These are phyloP conservation scores for Nilaparvata lugens DNA, from an alignment of 1,140 invertebrate species.

Conservation along the genomic window DNA sequence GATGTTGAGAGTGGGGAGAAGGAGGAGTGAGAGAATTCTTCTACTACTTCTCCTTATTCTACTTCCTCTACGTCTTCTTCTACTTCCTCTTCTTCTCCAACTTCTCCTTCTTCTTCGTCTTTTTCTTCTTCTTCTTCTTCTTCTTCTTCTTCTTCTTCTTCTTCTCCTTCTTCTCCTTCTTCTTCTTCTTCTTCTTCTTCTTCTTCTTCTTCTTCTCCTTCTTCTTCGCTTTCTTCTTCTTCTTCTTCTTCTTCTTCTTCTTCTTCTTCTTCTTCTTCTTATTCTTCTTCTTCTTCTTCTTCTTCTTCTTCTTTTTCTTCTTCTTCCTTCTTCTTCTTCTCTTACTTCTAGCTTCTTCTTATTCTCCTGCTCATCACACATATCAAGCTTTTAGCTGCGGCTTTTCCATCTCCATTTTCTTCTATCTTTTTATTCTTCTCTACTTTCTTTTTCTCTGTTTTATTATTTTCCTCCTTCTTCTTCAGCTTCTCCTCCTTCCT, in stretches of 20 bases:
- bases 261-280: not conserved
- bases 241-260: conserved; percentile 3
- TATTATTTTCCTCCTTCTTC: too few species aligned
- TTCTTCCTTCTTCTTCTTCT: not conserved
- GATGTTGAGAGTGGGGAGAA: too few species aligned
- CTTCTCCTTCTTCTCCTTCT: not conserved
- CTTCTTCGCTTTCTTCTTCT: not conserved
- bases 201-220: not conserved
- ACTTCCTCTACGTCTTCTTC: not conserved
- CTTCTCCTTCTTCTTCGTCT: conserved; percentile 5
- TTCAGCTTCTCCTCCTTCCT: too few species aligned
- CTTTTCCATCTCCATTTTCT: not conserved
- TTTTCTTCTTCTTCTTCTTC: conserved; percentile 4
- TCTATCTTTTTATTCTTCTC: not conserved
- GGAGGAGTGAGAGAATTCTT: too few species aligned
- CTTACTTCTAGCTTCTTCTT: too few species aligned
- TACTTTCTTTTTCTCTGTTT: too few species aligned
- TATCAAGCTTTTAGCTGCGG: too few species aligned
- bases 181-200: conserved; percentile 3
- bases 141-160: not conserved
- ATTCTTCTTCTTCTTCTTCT: not conserved
- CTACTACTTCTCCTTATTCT: not conserved
- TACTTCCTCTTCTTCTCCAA: not conserved
- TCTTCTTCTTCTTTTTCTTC: not conserved
- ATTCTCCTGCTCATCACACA: too few species aligned